Conservation (phyloP, 2,113 vertebrate species). For the Poecile atricapillus region DNA sequence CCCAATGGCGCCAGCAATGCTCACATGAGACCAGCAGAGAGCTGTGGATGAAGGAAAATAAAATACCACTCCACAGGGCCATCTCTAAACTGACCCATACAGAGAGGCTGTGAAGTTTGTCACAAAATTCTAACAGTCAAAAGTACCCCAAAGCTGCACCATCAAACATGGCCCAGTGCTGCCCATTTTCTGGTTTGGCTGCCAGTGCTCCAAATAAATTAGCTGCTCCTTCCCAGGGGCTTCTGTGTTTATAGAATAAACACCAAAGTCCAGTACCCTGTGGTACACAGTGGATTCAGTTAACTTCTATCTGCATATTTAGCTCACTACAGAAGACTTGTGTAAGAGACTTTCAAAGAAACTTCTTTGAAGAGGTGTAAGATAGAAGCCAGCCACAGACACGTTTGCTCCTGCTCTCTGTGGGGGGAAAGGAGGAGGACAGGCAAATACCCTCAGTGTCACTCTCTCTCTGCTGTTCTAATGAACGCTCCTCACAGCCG, state of each 20-base stretch:
- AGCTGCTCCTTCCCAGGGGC: background rate
- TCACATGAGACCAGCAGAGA: background rate
- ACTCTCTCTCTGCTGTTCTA: background rate
- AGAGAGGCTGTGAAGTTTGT: background rate
- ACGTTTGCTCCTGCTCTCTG: background rate
- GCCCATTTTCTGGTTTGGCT: background rate
- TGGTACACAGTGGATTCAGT: background rate
- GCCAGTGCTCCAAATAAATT: background rate
- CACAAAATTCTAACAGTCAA: background rate
- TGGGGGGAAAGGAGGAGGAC: constrained; percentile 11
- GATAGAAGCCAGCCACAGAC: background rate
- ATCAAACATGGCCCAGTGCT: background rate
- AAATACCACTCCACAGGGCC: background rate
- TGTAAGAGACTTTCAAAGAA: background rate
- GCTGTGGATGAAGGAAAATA: background rate
- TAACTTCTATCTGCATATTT: background rate
- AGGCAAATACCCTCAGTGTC: background rate
- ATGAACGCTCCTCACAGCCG: background rate
- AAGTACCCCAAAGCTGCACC: background rate
- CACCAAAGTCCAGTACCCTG: background rate
- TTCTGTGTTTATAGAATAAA: background rate
- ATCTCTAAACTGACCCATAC: background rate
- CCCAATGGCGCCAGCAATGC: background rate
- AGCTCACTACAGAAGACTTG: background rate
- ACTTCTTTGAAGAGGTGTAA: background rate